Conservation (phyloP, 2,113 vertebrate genomes). For the Caloenas nicobarica region DNA sequence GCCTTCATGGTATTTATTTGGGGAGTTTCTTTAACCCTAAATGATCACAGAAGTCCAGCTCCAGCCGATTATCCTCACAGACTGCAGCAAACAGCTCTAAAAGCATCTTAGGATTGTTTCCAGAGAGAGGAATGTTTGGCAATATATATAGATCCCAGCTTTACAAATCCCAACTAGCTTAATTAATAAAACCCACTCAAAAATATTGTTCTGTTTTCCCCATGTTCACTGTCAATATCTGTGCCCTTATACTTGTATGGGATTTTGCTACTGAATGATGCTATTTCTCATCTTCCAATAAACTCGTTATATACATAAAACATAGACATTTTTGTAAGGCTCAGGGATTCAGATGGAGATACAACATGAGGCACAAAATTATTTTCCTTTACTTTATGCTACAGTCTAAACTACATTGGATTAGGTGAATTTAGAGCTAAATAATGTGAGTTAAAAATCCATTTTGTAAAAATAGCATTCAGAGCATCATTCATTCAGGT, state of each 20-base stretch:
- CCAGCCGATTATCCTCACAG: rapidly evolving
- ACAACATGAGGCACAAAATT: slow-evolving; percentile 7
- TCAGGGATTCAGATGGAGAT: slow-evolving; percentile 8
- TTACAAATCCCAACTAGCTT: background rate
- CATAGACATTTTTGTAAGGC: background rate
- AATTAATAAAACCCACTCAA: background rate
- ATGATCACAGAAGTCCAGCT: background rate
- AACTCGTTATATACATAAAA: background rate
- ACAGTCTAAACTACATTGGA: slow-evolving; percentile 53
- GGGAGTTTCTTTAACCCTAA: background rate
- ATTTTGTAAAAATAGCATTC: slow-evolving; percentile 56
- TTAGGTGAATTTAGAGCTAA: slow-evolving; percentile 47
- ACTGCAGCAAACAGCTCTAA: background rate
- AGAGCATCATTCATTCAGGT: slow-evolving; percentile 42
- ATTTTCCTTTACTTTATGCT: slow-evolving; percentile 43
- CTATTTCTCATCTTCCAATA: slow-evolving; percentile 11
- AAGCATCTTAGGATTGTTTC: background rate
- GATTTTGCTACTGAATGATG: background rate
- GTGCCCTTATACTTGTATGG: background rate
- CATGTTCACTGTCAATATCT: background rate
- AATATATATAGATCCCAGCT: background rate
- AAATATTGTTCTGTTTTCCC: background rate
- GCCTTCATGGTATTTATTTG: background rate
- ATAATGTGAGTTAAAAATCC: slow-evolving; percentile 19
- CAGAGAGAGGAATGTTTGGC: background rate